Evolutionary conservation across 2,797 vertebrate species (phyloP).

Genomic region (Taeniopygia guttata): DNA sequence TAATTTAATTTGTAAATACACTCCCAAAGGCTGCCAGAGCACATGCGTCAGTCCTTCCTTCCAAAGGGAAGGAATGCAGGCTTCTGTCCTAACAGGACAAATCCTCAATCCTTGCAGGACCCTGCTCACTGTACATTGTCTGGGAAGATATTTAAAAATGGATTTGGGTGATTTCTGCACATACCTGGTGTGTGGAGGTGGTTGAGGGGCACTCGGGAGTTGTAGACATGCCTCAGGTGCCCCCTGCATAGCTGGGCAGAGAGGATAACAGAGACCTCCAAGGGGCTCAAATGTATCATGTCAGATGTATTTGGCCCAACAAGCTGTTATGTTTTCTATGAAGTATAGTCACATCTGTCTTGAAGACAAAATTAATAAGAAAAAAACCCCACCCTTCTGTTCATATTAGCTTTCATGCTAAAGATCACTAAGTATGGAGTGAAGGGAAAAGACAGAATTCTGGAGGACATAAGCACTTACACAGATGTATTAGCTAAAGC

Average conservation of each 20-base stretch:
- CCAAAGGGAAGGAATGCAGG: not conserved
- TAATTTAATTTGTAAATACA: slow-evolving; percentile 26
- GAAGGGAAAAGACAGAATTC: not conserved
- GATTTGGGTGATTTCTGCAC: not conserved
- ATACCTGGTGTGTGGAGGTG: not conserved
- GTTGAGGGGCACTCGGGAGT: fast-evolving
- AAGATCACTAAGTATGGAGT: not conserved
- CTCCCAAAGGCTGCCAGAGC: not conserved
- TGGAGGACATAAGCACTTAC: not conserved
- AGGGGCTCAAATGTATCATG: fast-evolving
- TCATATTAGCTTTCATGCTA: not conserved
- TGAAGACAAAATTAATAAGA: not conserved
- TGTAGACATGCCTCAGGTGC: fast-evolving
- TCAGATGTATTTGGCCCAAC: not conserved
- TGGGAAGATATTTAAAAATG: not conserved
- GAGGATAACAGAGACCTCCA: not conserved
- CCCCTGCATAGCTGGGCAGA: not conserved
- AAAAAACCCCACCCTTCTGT: fast-evolving
- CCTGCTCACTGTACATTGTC: not conserved
- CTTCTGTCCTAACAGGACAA: not conserved
- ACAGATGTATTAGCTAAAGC: not conserved
- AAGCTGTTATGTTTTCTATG: not conserved
- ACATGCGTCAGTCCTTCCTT: not conserved
- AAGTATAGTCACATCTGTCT: not conserved
- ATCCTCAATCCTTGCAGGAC: not conserved